Evolutionary conservation across 2,888 invertebrate species (phyloP).

Genomic region (Caenorhabditis auriculariae): DNA sequence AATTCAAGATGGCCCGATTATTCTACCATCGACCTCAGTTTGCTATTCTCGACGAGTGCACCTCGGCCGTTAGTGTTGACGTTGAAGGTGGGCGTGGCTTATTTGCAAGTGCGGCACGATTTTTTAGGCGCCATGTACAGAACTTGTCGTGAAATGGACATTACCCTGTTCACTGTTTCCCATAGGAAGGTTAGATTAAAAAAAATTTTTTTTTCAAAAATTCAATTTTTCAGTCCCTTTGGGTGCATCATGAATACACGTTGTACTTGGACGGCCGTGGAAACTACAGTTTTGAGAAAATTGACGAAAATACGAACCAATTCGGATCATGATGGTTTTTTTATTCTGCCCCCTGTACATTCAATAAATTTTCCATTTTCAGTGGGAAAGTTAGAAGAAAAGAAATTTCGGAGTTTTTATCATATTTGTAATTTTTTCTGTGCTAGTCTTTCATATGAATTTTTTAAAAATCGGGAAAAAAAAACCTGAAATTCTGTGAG

Average conservation of each 20-base stretch:
- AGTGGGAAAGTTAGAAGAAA: too few relatives aligned
- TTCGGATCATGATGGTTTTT: conserved; percentile 80
- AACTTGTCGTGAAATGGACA: conserved; percentile 74
- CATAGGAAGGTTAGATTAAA: conserved; percentile 80
- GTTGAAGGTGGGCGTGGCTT: conserved; percentile 68
- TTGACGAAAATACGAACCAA: conserved; percentile 82
- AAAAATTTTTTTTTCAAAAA: too few relatives aligned
- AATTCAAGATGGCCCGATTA: conserved; percentile 63
- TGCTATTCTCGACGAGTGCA: conserved; percentile 68
- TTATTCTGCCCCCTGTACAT: too few relatives aligned
- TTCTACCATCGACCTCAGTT: conserved; percentile 65
- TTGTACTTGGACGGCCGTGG: conserved; percentile 95
- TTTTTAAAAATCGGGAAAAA: too few relatives aligned
- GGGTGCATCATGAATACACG: conserved; percentile 73
- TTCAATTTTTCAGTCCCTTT: conserved; percentile 24
- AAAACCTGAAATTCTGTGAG: too few relatives aligned
- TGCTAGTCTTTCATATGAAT: too few relatives aligned
- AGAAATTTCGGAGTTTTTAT: too few relatives aligned
- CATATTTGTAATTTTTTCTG: too few relatives aligned
- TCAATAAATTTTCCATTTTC: too few relatives aligned
- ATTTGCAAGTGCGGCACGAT: too few relatives aligned
- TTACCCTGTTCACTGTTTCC: conserved; percentile 91
- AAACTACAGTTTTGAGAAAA: conserved; percentile 80
- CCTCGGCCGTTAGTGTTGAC: conserved; percentile 68
- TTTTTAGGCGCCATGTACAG: conserved; percentile 46